phyloP scores from a whole-genome alignment of 1,140 invertebrate species.

The Spodoptera litura region DNA sequence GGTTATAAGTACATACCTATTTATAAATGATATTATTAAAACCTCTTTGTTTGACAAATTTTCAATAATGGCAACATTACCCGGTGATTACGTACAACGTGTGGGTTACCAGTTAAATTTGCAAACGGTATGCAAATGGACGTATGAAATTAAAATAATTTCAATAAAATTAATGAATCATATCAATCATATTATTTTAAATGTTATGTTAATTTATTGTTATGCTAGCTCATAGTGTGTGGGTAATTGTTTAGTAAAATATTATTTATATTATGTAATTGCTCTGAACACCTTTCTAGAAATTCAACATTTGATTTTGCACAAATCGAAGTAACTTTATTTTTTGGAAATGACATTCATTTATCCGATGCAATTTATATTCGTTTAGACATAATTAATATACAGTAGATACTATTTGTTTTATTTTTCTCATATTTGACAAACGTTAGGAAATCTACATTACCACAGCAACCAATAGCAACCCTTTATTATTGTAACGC shows the following conservation, averaged over 20 bases:
- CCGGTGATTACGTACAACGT: constrained; percentile 12
- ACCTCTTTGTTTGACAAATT: constrained; percentile 16
- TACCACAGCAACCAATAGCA: too few species aligned
- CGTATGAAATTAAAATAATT: constrained; percentile 19
- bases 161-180: constrained; percentile 8
- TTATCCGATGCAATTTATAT: too few species aligned
- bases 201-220: constrained; percentile 20
- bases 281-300: too few species aligned
- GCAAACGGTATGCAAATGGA: constrained; percentile 14
- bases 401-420: too few species aligned
- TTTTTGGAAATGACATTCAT: too few species aligned
- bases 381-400: too few species aligned
- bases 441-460: too few species aligned
- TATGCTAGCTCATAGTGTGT: background rate
- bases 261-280: too few species aligned
- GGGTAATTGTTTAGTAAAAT: background rate
- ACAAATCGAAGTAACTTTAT: too few species aligned
- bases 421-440: too few species aligned
- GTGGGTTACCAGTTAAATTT: constrained; percentile 7
- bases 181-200: constrained; percentile 23
- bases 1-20: background rate
- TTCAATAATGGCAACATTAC: constrained; percentile 30
- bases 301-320: too few species aligned
- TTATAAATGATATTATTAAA: background rate
- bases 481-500: too few species aligned